Evolutionary conservation across 2,797 vertebrate genomes (phyloP).

Genomic region (Smutsia gigantea): DNA sequence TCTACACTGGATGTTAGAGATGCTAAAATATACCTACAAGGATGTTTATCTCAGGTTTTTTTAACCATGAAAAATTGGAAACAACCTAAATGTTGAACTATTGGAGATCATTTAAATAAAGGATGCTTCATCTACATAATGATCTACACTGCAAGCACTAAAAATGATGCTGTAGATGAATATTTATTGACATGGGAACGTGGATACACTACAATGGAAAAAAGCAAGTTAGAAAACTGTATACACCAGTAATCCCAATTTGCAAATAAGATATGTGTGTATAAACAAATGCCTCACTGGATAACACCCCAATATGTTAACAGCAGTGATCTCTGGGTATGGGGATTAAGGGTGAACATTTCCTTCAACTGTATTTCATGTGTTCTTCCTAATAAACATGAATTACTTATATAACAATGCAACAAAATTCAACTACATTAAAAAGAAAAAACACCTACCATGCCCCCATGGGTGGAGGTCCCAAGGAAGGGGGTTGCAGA

Average conservation of each 20-base stretch:
- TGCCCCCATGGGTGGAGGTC: background rate
- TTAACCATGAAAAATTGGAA: slow-evolving; percentile 2
- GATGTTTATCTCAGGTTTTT: slow-evolving; percentile 4
- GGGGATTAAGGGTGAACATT: slow-evolving; percentile 8
- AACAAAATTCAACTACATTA: background rate
- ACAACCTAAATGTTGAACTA: background rate
- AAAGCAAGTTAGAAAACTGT: background rate
- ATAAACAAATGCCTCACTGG: background rate
- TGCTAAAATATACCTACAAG: background rate
- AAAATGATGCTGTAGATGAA: background rate
- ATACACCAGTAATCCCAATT: background rate
- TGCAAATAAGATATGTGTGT: slow-evolving; percentile 14
- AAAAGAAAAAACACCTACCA: background rate
- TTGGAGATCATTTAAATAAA: background rate
- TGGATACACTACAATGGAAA: background rate
- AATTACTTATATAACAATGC: slow-evolving; percentile 30
- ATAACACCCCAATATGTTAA: slow-evolving; percentile 2
- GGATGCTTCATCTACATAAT: background rate
- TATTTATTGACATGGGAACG: slow-evolving; percentile 29
- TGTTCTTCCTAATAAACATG: slow-evolving; percentile 46
- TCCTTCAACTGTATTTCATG: slow-evolving; percentile 14
- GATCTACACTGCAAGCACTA: slow-evolving; percentile 25
- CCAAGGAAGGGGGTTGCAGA: background rate
- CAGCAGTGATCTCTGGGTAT: background rate
- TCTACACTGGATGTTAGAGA: background rate